These are phyloP conservation scores for Acromyrmex heyeri DNA, from an alignment of 1,140 invertebrate species.

Conservation along the genomic window DNA sequence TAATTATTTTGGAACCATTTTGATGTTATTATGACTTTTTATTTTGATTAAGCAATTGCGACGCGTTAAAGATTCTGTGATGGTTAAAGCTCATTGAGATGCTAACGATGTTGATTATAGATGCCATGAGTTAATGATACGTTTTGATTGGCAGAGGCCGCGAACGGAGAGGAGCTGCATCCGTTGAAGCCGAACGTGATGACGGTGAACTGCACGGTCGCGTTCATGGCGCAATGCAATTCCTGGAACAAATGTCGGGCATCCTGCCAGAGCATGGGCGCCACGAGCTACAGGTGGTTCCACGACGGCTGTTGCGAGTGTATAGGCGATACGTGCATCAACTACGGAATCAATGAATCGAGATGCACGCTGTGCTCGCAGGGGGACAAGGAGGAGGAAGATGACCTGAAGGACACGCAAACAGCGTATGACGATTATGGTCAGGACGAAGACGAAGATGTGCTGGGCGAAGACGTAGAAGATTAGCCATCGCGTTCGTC, in stretches of 20 bases:
- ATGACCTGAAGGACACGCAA: conserved; percentile 75
- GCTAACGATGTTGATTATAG: not conserved
- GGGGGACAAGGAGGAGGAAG: conserved; percentile 77
- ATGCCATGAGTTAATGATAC: not conserved
- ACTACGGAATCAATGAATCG: conserved; percentile 97
- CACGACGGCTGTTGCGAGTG: conserved; percentile 98
- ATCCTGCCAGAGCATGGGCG: conserved; percentile 93
- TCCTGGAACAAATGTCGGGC: conserved; percentile 95
- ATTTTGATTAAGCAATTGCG: too few relatives aligned
- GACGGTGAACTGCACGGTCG: conserved; percentile 96
- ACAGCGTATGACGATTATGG: conserved; percentile 82
- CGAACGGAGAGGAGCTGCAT: conserved; percentile 87
- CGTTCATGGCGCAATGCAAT: conserved; percentile 96
- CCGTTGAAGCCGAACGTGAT: conserved; percentile 89
- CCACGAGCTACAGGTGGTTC: conserved; percentile 94
- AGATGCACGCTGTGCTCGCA: conserved; percentile 86
- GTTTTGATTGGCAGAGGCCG: conserved; percentile 87
- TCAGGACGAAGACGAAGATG: conserved; percentile 79
- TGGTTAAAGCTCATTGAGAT: not conserved
- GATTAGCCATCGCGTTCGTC: conserved; percentile 59
- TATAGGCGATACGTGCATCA: conserved; percentile 95
- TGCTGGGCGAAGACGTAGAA: conserved; percentile 75
- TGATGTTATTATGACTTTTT: too few relatives aligned
- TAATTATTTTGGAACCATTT: too few relatives aligned
- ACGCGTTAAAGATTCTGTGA: not conserved